A percentile compares a stretch with the other conserved stretches of the same genome.
phyloP scores from a whole-genome alignment of 2,797 vertebrate genomes.

The Myripristis jacobus region DNA sequence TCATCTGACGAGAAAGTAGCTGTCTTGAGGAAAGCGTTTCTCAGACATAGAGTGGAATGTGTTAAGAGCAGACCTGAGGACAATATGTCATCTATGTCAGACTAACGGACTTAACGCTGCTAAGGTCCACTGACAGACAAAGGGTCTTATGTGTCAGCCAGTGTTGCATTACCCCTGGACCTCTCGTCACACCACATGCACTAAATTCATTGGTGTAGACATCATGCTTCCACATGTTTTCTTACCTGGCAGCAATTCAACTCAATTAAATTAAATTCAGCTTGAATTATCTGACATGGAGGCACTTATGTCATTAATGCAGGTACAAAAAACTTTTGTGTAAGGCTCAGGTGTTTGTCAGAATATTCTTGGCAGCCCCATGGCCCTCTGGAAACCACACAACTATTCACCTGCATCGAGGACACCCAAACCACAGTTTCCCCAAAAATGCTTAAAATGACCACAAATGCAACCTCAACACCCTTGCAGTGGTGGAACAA shows the following conservation, averaged over 20 bases:
- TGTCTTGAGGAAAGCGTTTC: conserved; percentile 10
- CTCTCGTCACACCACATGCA: conserved; percentile 24
- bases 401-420: conserved; percentile 29
- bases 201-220: conserved; percentile 11
- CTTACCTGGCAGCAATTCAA: conserved; percentile 61
- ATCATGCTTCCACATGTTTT: conserved; percentile 61
- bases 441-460: conserved; percentile 36
- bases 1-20: conserved; percentile 39
- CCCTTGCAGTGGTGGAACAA: conserved; percentile 4
- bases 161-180: conserved; percentile 30
- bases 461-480: conserved; percentile 37
- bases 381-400: conserved; percentile 30
- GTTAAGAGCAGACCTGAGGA: conserved; percentile 27
- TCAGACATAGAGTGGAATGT: conserved; percentile 21
- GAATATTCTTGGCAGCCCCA: conserved; percentile 51
- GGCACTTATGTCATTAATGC: conserved; percentile 43
- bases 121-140: conserved; percentile 30
- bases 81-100: conserved; percentile 40
- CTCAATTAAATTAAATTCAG: conserved; percentile 66
- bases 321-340: conserved; percentile 35
- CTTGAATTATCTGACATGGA: conserved; percentile 45
- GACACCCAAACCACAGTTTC: conserved; percentile 33
- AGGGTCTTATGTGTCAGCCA: conserved; percentile 54
- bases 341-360: conserved; percentile 46
- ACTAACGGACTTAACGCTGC: conserved; percentile 26